Evolutionary conservation across 2,113 vertebrate genomes (phyloP).

Genomic region (human): GRCh38 chr3:119350001-119350500

Average conservation of each 20-base stretch:
- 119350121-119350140: neutral
- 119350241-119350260: constrained; percentile 76
- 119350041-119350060: neutral
- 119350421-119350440: constrained; percentile 63
- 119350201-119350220: constrained; percentile 87
- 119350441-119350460: constrained; percentile 64
- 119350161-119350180: constrained; percentile 83
- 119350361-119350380: constrained; percentile 85
- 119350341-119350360: constrained; percentile 79
- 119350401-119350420: constrained; percentile 66
- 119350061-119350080: neutral
- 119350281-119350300: constrained; percentile 82
- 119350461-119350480: constrained; percentile 78
- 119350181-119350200: constrained; percentile 83
- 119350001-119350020: neutral
- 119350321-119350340: constrained; percentile 73
- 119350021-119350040: neutral
- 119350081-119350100: neutral
- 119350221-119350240: constrained; percentile 87
- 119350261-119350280: constrained; percentile 81
- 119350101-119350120: neutral
- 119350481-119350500: constrained; percentile 58
- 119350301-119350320: constrained; percentile 83
- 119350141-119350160: constrained; percentile 49
- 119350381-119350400: constrained; percentile 71